Evolutionary conservation across 2,113 vertebrate genomes (phyloP).

Genomic region (Callocephalon fimbriatum): DNA sequence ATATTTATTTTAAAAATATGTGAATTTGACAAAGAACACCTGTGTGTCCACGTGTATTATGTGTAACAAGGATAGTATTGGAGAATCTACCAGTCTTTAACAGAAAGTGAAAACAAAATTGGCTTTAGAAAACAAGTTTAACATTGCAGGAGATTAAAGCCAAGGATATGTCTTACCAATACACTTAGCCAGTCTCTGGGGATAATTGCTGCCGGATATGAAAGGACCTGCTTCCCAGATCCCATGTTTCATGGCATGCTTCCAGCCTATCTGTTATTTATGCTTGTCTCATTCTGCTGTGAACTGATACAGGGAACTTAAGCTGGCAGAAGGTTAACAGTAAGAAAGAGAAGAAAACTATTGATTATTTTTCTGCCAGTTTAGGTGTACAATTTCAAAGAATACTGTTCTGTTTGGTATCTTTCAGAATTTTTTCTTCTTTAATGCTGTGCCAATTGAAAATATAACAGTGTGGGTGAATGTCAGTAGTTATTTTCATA

Average conservation of each 20-base stretch:
- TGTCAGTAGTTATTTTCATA: not conserved
- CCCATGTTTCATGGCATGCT: not conserved
- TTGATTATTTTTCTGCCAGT: not conserved
- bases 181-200: not conserved
- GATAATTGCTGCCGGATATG: not conserved
- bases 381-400: not conserved
- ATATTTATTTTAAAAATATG: not conserved
- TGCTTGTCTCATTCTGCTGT: not conserved
- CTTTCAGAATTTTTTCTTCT: not conserved
- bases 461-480: not conserved
- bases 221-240: not conserved
- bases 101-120: not conserved
- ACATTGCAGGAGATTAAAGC: not conserved
- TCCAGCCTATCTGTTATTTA: not conserved
- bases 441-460: not conserved
- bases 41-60: fast-evolving
- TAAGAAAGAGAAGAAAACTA: not conserved
- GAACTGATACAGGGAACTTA: not conserved
- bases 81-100: not conserved
- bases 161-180: not conserved
- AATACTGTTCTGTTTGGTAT: not conserved
- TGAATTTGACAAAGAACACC: not conserved
- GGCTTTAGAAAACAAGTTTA: not conserved
- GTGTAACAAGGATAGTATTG: not conserved
- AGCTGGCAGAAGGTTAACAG: not conserved